These are phyloP conservation scores for Melieria picta DNA, from an alignment of 2,888 invertebrate species.

Conservation along the genomic window DNA sequence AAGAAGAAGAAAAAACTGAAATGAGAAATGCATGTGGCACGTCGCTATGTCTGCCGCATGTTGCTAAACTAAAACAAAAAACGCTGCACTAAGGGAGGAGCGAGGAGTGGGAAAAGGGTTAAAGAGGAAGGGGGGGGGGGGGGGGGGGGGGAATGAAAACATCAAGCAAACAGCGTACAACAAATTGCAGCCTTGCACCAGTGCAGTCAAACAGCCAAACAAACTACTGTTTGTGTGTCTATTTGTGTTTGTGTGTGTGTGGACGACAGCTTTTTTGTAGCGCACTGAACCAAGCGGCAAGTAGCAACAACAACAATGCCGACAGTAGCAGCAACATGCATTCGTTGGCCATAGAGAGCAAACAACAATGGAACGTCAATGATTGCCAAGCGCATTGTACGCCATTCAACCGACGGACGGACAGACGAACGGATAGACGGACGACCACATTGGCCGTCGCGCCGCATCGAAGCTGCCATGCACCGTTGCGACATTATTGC, in stretches of 20 bases:
- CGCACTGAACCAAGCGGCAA: too few relatives aligned
- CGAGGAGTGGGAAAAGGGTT: too few relatives aligned
- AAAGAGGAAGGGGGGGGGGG: too few relatives aligned
- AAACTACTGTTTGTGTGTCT: conserved; percentile 5
- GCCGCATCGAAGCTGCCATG: too few relatives aligned
- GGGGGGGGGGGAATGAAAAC: not conserved
- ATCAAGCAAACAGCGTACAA: not conserved
- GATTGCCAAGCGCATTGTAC: conserved; percentile 22
- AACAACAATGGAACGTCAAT: not conserved
- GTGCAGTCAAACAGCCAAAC: conserved; percentile 8
- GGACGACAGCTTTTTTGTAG: not conserved
- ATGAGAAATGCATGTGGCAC: not conserved
- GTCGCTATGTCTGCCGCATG: too few relatives aligned
- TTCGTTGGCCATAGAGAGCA: too few relatives aligned
- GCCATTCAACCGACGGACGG: conserved; percentile 13
- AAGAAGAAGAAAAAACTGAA: not conserved
- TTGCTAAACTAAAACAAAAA: too few relatives aligned
- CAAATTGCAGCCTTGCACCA: conserved; percentile 29
- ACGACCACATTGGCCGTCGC: too few relatives aligned
- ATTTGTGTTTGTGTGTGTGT: not conserved
- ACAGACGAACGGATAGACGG: too few relatives aligned
- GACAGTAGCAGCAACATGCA: too few relatives aligned
- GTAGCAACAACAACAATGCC: too few relatives aligned
- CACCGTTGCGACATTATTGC: conserved; percentile 13
- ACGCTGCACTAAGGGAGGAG: too few relatives aligned